Conservation (phyloP, 2,797 vertebrate genomes). For the Gymnocypris eckloni region DNA sequence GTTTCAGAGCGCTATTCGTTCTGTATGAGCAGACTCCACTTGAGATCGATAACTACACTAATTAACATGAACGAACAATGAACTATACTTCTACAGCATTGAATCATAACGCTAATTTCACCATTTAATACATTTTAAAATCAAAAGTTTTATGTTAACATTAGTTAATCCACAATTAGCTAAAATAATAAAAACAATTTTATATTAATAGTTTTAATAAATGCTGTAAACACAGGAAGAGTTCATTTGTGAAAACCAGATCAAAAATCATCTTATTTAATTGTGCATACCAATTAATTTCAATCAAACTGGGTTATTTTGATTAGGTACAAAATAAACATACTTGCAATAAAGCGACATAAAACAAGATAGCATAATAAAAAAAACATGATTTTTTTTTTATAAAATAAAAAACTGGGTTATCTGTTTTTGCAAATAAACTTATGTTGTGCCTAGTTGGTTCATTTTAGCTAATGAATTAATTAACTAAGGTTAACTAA, state of each 20-base stretch:
- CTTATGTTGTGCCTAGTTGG: too few species aligned
- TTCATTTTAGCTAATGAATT: background rate
- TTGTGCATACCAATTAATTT: too few species aligned
- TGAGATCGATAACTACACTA: background rate
- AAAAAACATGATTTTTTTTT: too few species aligned
- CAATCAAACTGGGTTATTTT: too few species aligned
- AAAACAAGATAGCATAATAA: too few species aligned
- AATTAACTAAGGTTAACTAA: background rate
- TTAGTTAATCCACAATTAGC: background rate
- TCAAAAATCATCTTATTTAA: too few species aligned
- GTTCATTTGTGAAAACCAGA: too few species aligned
- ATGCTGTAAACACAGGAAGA: background rate
- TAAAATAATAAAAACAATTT: background rate
- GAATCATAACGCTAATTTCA: background rate
- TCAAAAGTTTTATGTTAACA: background rate
- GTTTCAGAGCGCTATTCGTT: background rate
- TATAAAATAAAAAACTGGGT: too few species aligned
- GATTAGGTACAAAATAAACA: too few species aligned
- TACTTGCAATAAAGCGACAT: too few species aligned
- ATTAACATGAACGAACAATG: background rate
- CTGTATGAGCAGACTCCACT: background rate
- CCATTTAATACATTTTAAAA: background rate
- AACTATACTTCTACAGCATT: background rate
- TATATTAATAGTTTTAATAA: background rate
- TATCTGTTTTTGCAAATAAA: too few species aligned